Evolutionary conservation across 2,888 invertebrate species (phyloP).

Genomic region (Parapristionchus giblindavisi): DNA sequence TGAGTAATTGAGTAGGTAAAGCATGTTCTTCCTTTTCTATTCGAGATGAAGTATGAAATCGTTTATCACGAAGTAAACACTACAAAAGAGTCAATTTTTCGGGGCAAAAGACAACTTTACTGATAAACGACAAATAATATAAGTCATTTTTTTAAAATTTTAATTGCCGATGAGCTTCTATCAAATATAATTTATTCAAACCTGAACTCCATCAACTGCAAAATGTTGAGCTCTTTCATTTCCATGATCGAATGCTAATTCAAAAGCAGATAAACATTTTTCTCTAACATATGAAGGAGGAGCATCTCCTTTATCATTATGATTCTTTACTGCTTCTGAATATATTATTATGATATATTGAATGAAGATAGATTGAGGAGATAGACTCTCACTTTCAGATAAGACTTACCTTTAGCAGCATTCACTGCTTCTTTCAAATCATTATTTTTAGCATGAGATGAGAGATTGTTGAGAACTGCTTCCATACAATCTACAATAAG

Average conservation of each 20-base stretch:
- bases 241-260: slow-evolving; percentile 86
- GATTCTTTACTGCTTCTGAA: slow-evolving; percentile 49
- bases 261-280: slow-evolving; percentile 84
- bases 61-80: slow-evolving; percentile 56
- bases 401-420: slow-evolving; percentile 54
- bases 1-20: slow-evolving; percentile 80
- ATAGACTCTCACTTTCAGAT: not conserved
- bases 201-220: slow-evolving; percentile 88
- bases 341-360: not conserved
- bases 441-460: slow-evolving; percentile 44
- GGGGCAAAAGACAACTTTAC: not conserved
- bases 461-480: slow-evolving; percentile 11
- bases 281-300: slow-evolving; percentile 72
- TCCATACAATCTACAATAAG: not conserved
- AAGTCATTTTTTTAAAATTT: no score
- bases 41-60: slow-evolving; percentile 44
- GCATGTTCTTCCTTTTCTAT: slow-evolving; percentile 78
- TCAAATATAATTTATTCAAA: no score
- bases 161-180: no score
- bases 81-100: slow-evolving; percentile 31
- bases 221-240: slow-evolving; percentile 84
- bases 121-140: no score
- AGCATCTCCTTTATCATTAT: slow-evolving; percentile 51
- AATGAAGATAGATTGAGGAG: not conserved
- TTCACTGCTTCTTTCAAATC: slow-evolving; percentile 55